Evolutionary conservation across 2,797 vertebrate species (phyloP).

Genomic region (Taeniopygia guttata): DNA sequence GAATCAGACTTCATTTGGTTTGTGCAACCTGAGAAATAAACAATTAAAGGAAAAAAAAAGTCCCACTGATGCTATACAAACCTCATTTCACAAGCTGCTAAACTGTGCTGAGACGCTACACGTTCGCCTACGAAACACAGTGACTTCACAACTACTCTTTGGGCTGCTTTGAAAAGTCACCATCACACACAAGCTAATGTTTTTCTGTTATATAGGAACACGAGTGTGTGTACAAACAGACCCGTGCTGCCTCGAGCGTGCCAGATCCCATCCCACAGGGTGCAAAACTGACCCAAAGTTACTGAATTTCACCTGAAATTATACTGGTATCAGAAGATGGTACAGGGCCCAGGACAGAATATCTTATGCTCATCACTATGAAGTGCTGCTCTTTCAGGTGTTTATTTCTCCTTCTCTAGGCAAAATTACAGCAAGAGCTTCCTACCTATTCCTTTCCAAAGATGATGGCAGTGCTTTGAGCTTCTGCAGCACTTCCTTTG

Average conservation of each 20-base stretch:
- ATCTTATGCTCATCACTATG: accelerated
- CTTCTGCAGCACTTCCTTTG: not conserved
- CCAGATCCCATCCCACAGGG: not conserved
- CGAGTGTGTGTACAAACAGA: accelerated
- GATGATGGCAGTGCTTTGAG: not conserved
- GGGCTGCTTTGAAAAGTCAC: not conserved
- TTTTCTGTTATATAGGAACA: not conserved
- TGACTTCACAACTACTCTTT: not conserved
- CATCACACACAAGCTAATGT: not conserved
- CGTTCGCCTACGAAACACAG: not conserved
- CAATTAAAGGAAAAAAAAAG: not conserved
- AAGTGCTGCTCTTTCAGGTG: not conserved
- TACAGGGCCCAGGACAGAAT: not conserved
- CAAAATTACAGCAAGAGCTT: not conserved
- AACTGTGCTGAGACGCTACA: accelerated
- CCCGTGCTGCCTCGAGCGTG: accelerated
- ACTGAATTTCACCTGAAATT: not conserved
- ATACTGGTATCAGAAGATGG: not conserved
- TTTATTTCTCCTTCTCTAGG: not conserved
- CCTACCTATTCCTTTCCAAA: not conserved
- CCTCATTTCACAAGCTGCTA: not conserved
- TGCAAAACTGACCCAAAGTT: not conserved
- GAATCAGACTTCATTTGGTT: not conserved
- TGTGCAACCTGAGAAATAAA: conserved; percentile 37
- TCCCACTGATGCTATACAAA: not conserved